Evolutionary conservation across 2,797 vertebrate genomes (phyloP), one percentile per base, ranked within the genome.

Genomic region (Balearica regulorum): DNA sequence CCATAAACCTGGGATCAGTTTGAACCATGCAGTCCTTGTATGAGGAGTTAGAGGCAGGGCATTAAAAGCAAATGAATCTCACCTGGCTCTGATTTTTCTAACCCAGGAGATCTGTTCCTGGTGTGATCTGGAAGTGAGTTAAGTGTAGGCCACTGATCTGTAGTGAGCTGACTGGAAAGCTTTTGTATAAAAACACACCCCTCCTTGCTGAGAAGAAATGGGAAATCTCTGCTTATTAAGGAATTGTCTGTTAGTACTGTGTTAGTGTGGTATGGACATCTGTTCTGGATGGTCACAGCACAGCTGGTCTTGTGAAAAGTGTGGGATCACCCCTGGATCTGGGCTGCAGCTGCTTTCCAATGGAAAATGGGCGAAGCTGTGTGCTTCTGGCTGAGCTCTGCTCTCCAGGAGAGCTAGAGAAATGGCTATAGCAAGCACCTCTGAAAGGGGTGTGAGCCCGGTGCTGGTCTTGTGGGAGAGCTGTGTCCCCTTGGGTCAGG

Each of bases 11-110:
- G 35, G 20, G 16, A 15, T 39, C 22, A 6, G 24, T 37, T 85
- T 55, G 46, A 62, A 39, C 29, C 19, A 18, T 2, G 0, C 10
- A 13, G 18, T 55, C 68, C 58, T 88, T 0, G 2, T 18, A 10
- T 31, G 60, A 75, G 51, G 41, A 24, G 13, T 21, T 53, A 11
- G 64, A 60, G 61, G 29, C 29, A 70, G 11, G 31, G 17, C 7
- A 6, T 7, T 2, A 39, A 51, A 80, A 66, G 61, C 29, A 28
- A 28, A 35, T 12, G 8, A 37, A 41, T 54, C 35, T 53, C 66
- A 33, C 22, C 24, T 51, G 57, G 33, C 18, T 79, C 33, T 80
- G 48, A 7, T 39, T 54, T 54, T 60, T n/a, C 25, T 75, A 62
- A 49, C 17, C 16, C 11, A 8, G 66, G 60, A 78, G 51, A 33